These are phyloP conservation scores for Umimayanthus chanpuru DNA, from an alignment of 92 coral and sea anemone genomes.

Conservation along the genomic window DNA sequence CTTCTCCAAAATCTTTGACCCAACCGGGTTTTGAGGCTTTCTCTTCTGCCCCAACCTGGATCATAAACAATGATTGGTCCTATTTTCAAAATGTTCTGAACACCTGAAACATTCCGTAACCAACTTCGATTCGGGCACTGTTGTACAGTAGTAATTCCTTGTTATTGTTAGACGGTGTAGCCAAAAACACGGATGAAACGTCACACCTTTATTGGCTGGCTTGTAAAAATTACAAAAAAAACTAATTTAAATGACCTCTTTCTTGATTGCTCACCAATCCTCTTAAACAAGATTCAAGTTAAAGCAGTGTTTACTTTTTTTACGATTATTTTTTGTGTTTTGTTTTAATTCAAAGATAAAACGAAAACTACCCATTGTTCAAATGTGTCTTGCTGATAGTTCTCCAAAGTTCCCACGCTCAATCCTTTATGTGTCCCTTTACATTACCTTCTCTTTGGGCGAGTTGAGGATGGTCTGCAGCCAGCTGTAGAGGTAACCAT, in stretches of 20 bases:
- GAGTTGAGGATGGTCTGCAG: conserved; percentile 86
- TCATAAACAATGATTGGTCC: too few relatives aligned
- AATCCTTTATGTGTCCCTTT: neutral
- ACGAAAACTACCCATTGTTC: neutral
- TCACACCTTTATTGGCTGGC: too few relatives aligned
- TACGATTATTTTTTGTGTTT: too few relatives aligned
- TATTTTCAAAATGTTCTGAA: neutral
- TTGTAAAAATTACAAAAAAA: neutral
- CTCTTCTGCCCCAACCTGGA: too few relatives aligned
- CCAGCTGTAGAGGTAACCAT: conserved; percentile 94
- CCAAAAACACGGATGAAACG: too few relatives aligned
- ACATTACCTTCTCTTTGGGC: conserved; percentile 85
- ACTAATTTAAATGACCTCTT: too few relatives aligned
- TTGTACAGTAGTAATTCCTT: neutral
- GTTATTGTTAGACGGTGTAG: neutral
- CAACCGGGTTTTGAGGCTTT: too few relatives aligned
- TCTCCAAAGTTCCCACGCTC: neutral
- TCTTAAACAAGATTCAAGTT: neutral
- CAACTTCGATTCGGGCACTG: neutral
- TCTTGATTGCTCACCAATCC: neutral
- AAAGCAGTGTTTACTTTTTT: neutral
- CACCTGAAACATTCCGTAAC: too few relatives aligned
- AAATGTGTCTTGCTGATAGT: neutral
- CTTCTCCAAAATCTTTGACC: too few relatives aligned
- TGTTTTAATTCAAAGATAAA: neutral